Evolutionary conservation across 2,888 invertebrate species (phyloP).

Genomic region (Himalopsyche japonica): DNA sequence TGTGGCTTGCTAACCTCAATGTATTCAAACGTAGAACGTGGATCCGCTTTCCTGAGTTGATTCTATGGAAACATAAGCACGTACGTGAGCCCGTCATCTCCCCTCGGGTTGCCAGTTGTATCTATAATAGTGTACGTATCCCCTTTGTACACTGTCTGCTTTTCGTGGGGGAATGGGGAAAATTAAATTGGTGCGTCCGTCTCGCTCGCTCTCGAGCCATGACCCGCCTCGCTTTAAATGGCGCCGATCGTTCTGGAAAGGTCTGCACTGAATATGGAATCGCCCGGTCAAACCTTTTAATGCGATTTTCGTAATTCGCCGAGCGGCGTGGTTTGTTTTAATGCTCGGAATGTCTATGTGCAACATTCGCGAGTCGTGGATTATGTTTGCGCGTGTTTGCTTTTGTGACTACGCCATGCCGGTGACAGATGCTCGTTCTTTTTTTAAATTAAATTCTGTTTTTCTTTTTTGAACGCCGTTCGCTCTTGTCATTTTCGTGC

Average conservation of each 20-base stretch:
- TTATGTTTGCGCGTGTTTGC: too few relatives aligned
- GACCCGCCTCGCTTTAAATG: constrained; percentile 40
- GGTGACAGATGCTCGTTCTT: too few relatives aligned
- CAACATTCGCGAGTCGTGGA: constrained; percentile 38
- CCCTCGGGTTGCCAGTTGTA: neutral
- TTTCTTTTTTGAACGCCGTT: too few relatives aligned
- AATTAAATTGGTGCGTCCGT: constrained; percentile 46
- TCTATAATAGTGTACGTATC: neutral
- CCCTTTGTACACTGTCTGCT: constrained; percentile 25
- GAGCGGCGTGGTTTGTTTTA: constrained; percentile 14
- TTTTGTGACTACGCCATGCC: too few relatives aligned
- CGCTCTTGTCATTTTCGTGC: too few relatives aligned
- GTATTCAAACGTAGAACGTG: constrained; percentile 7
- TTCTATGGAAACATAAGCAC: neutral
- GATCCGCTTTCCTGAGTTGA: neutral
- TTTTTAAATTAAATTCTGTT: too few relatives aligned
- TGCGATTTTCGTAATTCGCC: constrained; percentile 34
- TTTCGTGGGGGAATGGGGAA: constrained; percentile 40
- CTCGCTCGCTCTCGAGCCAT: constrained; percentile 38
- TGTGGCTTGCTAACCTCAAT: constrained; percentile 14
- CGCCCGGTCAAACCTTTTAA: constrained; percentile 32
- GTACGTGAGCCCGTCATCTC: neutral
- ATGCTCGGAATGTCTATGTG: constrained; percentile 30
- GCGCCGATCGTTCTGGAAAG: constrained; percentile 42
- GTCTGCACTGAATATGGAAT: constrained; percentile 38